phyloP scores from a whole-genome alignment of 2,888 invertebrate species.

The Aleiodes leptofemur region DNA sequence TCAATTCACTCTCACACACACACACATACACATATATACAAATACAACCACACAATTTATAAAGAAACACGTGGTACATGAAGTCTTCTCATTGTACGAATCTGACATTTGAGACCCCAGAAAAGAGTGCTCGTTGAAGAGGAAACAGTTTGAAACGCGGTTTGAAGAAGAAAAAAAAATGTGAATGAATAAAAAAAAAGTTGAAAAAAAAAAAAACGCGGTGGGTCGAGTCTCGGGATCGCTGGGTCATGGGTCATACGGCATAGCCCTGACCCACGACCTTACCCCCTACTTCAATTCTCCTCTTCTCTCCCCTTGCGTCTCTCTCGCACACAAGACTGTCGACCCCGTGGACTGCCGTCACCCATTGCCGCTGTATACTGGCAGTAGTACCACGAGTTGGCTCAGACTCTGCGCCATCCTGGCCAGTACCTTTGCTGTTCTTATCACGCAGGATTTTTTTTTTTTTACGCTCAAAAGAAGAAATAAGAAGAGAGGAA shows the following conservation, averaged over 20 bases:
- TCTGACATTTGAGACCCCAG: constrained; percentile 47
- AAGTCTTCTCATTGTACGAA: constrained; percentile 15
- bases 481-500: no score
- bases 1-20: not conserved
- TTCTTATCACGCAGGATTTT: constrained; percentile 48
- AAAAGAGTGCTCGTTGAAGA: not conserved
- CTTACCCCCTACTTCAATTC: constrained; percentile 61
- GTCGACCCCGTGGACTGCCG: constrained; percentile 39
- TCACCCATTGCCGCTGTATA: constrained; percentile 44
- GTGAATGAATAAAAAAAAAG: constrained; percentile 8
- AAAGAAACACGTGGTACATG: constrained; percentile 23
- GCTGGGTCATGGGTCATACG: constrained; percentile 70
- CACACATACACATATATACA: no score
- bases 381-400: constrained; percentile 52
- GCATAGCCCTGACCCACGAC: constrained; percentile 73
- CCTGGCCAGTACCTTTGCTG: constrained; percentile 44
- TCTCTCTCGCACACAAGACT: constrained; percentile 5
- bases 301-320: constrained; percentile 55
- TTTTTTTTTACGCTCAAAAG: not conserved
- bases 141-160: not conserved
- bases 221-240: constrained; percentile 66
- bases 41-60: not conserved
- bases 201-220: constrained; percentile 48
- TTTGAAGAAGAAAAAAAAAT: constrained; percentile 10
- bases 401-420: constrained; percentile 46